Base-by-base conservation (phyloP, 2,113 vertebrate species). In the Miniopterus natalensis region DNA sequence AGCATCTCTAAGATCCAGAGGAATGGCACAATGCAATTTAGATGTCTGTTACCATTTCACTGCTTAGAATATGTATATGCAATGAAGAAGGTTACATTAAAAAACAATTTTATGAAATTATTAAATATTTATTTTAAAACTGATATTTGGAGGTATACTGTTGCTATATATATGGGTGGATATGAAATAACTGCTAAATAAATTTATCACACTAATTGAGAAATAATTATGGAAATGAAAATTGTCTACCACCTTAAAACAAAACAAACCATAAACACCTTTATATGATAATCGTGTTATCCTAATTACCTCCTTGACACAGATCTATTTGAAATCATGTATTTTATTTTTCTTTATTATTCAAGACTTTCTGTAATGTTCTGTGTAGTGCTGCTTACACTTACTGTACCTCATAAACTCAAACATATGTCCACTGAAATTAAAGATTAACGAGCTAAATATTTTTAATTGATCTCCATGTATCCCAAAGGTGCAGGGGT, bases 351-450 rank as follows among this genome's bases (percentile, higher is more conserved):
- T 74, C 36, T 90, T 88, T 70, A 42, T n/a, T 66, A 92, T 18
- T 88, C 12, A 94, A 31, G 18, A 65, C 47, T 88, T 96, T 75
- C 31, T 94, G 20, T 71, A 70, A 83, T 61, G 18, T 77, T 78
- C 65, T 71, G 4, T 55, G 81, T 14, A 83, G 14, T 66, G 42
- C 21, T 63, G 20, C 9, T 31, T 36, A 5, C 93, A 89, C 6
- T 80, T 15, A 94, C 25, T 89, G 31, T 5, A 88, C 47, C 92
- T 87, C 27, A 55, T 85, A 2, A 90, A 87, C 59, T 31, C 49
- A 68, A 83, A 68, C 27, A 92, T 77, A 90, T 42, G 89, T 12
- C 40, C 27, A 57, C 7, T 95, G 29, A 95, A 95, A 96, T 92
- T 73, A 86, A 65, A 95, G 47, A 71, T 87, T 68, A 79, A 77